Evolutionary conservation across 37 sponge, comb jelly and placozoan genomes (phyloP).

Genomic region (Eunapius fragilis): DNA sequence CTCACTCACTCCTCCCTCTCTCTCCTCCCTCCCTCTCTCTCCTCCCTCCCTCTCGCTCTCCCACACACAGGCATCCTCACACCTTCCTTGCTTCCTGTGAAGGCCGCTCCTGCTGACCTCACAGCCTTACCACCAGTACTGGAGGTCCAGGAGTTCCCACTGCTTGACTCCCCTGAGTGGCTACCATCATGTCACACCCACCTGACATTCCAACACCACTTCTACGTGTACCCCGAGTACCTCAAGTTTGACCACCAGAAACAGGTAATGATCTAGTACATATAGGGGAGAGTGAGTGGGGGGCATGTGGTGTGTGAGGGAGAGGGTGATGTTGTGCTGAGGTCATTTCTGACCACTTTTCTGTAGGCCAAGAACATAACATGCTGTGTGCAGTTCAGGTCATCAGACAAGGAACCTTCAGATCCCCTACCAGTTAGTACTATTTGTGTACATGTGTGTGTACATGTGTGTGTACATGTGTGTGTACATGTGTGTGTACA

Average conservation of each 20-base stretch:
- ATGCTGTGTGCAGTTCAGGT: conserved; percentile 80
- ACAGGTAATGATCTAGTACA: conserved; percentile 3
- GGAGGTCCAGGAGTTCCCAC: conserved; percentile 86
- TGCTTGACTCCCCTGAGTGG: conserved; percentile 65
- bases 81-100: conserved; percentile 59
- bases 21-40: too few relatives aligned
- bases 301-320: neutral
- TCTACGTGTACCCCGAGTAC: conserved; percentile 87
- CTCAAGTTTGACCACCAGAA: conserved; percentile 85
- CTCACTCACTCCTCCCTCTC: too few relatives aligned
- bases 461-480: too few relatives aligned
- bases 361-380: conserved; percentile 85
- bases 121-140: conserved; percentile 24
- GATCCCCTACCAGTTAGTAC: conserved; percentile 55
- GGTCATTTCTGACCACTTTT: too few relatives aligned
- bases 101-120: conserved; percentile 14
- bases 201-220: conserved; percentile 67
- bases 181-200: conserved; percentile 41
- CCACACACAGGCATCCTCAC: conserved; percentile 61
- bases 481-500: too few relatives aligned
- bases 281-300: neutral
- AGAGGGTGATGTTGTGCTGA: neutral
- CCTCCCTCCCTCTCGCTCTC: too few relatives aligned
- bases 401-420: conserved; percentile 53
- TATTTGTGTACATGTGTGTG: neutral